A percentile compares a stretch with the other conserved stretches of the same genome.
phyloP scores from a whole-genome alignment of 2,113 vertebrate species.

The Sterrhoptilus dennistouni region DNA sequence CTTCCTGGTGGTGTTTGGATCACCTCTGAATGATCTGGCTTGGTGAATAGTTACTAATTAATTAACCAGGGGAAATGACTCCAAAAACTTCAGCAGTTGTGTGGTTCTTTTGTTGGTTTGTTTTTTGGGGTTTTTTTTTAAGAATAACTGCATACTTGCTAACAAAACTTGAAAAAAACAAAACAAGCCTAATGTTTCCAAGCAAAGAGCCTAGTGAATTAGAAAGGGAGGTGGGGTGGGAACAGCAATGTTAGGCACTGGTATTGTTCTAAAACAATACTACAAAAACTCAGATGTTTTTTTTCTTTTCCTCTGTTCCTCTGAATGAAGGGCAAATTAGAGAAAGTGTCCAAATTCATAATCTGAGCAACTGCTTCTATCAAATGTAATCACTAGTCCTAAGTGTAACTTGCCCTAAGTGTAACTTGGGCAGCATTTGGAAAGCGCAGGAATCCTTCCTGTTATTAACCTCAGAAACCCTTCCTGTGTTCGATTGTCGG shows the following conservation, averaged over 20 bases:
- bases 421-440: neutral
- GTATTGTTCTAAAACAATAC: slow-evolving; percentile 42
- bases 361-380: neutral
- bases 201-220: neutral
- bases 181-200: neutral
- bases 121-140: neutral
- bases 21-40: neutral
- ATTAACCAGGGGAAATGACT: neutral
- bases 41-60: neutral
- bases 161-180: neutral
- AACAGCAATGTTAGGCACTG: neutral
- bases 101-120: neutral
- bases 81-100: neutral
- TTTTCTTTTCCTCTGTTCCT: neutral
- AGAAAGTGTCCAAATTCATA: neutral
- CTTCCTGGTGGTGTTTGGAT: neutral
- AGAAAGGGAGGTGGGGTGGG: neutral
- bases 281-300: neutral
- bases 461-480: neutral
- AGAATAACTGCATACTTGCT: neutral
- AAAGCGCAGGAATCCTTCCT: neutral
- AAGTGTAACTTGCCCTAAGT: neutral
- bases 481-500: neutral
- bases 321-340: neutral
- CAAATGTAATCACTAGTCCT: neutral